Evolutionary conservation across 2,797 vertebrate species (phyloP).

Genomic region (Propithecus deckenii): DNA sequence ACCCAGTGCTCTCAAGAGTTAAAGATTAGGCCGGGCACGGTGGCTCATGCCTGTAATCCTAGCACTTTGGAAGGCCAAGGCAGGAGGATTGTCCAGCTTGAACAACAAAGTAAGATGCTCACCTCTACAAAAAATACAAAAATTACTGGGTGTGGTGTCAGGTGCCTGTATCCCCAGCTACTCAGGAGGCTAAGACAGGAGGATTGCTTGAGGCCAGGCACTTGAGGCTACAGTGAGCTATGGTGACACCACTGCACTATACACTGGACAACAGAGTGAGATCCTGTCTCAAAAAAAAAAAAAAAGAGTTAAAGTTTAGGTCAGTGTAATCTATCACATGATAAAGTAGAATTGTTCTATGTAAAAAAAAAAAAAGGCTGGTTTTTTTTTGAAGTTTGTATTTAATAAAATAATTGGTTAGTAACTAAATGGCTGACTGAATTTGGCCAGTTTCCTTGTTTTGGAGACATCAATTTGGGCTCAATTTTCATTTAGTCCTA

Average conservation of each 20-base stretch:
- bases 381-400: neutral
- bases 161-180: neutral
- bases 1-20: neutral
- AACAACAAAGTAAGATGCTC: neutral
- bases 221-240: neutral
- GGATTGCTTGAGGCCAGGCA: neutral
- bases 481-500: neutral
- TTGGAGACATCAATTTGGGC: neutral
- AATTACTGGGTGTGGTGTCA: neutral
- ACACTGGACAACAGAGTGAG: neutral
- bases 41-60: too few relatives aligned
- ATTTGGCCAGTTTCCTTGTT: slow-evolving; percentile 24
- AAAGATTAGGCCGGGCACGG: neutral
- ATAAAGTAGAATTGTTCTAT: neutral
- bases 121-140: neutral
- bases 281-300: neutral
- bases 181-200: neutral
- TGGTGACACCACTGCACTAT: neutral
- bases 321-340: neutral
- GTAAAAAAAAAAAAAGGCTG: neutral
- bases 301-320: slow-evolving; percentile 9
- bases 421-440: neutral
- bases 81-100: neutral
- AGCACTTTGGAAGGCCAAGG: neutral
- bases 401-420: slow-evolving; percentile 37